Percentiles rank a stretch among this genome's conserved stretches.
Conservation (phyloP, 1,140 invertebrate genomes). For the Wasmannia auropunctata region DNA sequence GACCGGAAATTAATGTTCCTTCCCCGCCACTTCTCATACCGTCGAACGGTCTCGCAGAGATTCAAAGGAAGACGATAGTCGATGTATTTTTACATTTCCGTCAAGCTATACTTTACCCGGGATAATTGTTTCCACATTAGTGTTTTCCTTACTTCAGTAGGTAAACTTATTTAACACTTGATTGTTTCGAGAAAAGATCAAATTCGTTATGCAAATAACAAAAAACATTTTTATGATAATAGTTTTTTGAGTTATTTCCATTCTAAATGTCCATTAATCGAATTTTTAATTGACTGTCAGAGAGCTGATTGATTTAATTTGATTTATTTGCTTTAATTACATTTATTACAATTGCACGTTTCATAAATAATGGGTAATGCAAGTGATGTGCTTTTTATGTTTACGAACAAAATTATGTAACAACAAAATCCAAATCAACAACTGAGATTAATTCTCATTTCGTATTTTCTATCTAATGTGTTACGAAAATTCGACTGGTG, state of each 20-base stretch:
- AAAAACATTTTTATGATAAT: background rate
- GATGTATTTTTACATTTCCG: conserved; percentile 41
- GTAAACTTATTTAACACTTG: background rate
- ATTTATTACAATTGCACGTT: background rate
- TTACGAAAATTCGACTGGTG: background rate
- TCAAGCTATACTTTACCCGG: background rate
- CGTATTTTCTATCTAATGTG: background rate
- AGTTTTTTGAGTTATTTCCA: too few relatives aligned
- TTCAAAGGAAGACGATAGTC: conserved; percentile 6
- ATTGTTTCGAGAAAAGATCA: background rate
- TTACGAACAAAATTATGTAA: background rate
- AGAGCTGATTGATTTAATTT: background rate
- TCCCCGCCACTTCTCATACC: conserved; percentile 42
- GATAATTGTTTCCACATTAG: conserved; percentile 27
- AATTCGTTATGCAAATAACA: background rate
- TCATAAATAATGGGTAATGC: background rate
- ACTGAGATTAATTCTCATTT: background rate
- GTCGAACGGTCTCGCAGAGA: background rate
- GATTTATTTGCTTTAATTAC: background rate
- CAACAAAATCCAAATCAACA: background rate
- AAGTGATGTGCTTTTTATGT: background rate
- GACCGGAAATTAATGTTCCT: conserved; percentile 70
- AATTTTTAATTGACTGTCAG: background rate
- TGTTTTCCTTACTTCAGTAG: background rate
- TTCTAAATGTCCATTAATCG: background rate